Conservation (phyloP, 2,797 vertebrate species). For the Syngnathus acus region DNA sequence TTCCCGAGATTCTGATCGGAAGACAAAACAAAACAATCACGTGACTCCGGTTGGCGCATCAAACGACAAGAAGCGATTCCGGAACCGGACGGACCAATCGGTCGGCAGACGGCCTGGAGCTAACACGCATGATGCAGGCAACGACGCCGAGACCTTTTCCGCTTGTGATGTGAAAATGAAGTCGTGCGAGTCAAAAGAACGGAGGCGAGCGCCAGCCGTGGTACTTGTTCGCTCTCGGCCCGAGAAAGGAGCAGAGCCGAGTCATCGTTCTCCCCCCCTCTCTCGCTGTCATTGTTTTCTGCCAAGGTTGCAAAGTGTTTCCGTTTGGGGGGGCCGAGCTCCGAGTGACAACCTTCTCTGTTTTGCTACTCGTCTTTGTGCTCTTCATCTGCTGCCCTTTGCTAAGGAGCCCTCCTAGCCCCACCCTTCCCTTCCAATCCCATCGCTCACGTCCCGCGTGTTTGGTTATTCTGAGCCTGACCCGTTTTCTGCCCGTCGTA, state of each 20-base stretch:
- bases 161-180: too few species aligned
- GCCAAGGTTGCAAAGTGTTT: slow-evolving; percentile 68
- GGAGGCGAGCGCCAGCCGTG: too few species aligned
- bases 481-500: slow-evolving; percentile 35
- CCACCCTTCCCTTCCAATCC: slow-evolving; percentile 38
- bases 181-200: too few species aligned
- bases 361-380: slow-evolving; percentile 42
- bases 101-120: too few species aligned
- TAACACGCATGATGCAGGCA: too few species aligned
- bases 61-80: too few species aligned
- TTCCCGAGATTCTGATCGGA: slow-evolving; percentile 50
- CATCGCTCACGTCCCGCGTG: neutral
- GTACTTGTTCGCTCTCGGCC: too few species aligned
- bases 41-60: too few species aligned
- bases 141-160: too few species aligned
- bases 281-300: slow-evolving; percentile 67
- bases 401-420: slow-evolving; percentile 27
- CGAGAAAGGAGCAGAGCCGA: too few species aligned
- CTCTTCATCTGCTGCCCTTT: slow-evolving; percentile 52
- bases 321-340: neutral
- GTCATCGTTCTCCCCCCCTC: slow-evolving; percentile 43
- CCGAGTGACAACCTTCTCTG: slow-evolving; percentile 15
- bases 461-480: slow-evolving; percentile 53
- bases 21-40: neutral
- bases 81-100: too few species aligned